Conservation (phyloP, 2,888 invertebrate genomes). For the Oscheius sp. region DNA sequence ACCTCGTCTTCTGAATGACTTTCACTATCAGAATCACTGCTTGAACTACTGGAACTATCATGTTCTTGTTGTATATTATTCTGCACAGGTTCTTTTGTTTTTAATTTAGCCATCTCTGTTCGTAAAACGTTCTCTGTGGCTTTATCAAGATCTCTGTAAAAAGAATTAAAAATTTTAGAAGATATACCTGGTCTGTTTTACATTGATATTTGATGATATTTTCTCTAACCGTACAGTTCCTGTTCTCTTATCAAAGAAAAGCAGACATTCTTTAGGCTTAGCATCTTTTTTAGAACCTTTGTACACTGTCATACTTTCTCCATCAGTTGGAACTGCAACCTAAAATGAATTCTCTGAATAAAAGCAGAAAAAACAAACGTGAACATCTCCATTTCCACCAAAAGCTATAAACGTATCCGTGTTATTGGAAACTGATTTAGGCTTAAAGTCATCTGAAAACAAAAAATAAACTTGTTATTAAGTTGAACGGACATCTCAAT, state of each 20-base stretch:
- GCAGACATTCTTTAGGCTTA: conserved; percentile 64
- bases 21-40: conserved; percentile 31
- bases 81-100: neutral
- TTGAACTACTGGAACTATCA: conserved; percentile 23
- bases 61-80: neutral
- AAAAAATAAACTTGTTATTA: neutral
- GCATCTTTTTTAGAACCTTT: conserved; percentile 63
- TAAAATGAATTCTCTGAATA: conserved; percentile 13
- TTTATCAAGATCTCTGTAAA: conserved; percentile 22
- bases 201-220: conserved; percentile 57
- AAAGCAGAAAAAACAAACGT: conserved; percentile 41
- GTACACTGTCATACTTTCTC: conserved; percentile 60
- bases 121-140: conserved; percentile 22
- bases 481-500: conserved; percentile 49
- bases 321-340: conserved; percentile 60
- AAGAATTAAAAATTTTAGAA: neutral
- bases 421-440: conserved; percentile 56
- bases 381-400: conserved; percentile 59
- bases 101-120: conserved; percentile 20
- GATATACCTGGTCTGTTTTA: conserved; percentile 62
- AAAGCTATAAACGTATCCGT: conserved; percentile 61
- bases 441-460: conserved; percentile 66
- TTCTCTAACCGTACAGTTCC: conserved; percentile 60
- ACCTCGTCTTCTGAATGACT: conserved; percentile 27
- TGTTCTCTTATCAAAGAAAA: conserved; percentile 61